Conservation (phyloP, 1,140 invertebrate species). For the Drosophila varians region DNA sequence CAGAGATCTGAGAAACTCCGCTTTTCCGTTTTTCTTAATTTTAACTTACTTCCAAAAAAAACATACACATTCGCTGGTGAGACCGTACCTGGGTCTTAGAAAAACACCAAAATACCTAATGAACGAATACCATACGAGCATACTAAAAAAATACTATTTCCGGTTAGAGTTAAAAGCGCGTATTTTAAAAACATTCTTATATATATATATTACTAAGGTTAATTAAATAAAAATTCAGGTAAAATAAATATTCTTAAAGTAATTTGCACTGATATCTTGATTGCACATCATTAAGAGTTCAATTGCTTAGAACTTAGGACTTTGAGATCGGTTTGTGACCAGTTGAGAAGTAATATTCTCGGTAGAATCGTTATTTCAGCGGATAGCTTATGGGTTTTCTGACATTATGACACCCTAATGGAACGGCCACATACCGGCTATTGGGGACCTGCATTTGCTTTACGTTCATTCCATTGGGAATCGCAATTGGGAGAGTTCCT, state of each 20-base stretch:
- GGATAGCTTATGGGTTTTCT: background rate
- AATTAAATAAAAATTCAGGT: background rate
- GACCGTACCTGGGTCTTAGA: background rate
- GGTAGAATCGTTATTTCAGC: background rate
- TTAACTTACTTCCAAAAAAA: no score
- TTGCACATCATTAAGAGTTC: no score
- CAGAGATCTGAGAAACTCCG: constrained; percentile 8
- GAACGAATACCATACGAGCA: background rate
- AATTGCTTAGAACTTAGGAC: no score
- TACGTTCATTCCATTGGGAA: background rate
- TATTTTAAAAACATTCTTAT: background rate
- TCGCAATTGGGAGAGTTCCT: background rate
- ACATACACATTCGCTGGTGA: constrained; percentile 29
- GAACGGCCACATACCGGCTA: background rate
- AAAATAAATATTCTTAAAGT: background rate
- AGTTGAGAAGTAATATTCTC: no score
- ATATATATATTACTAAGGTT: background rate
- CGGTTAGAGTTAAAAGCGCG: background rate
- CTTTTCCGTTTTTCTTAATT: constrained; percentile 35
- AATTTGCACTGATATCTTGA: background rate
- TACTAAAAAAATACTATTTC: background rate
- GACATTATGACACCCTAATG: background rate
- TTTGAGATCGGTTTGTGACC: no score
- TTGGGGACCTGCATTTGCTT: background rate
- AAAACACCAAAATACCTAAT: background rate